phyloP scores from a whole-genome alignment of 2,888 invertebrate species.

The Drosophila mimetica region DNA sequence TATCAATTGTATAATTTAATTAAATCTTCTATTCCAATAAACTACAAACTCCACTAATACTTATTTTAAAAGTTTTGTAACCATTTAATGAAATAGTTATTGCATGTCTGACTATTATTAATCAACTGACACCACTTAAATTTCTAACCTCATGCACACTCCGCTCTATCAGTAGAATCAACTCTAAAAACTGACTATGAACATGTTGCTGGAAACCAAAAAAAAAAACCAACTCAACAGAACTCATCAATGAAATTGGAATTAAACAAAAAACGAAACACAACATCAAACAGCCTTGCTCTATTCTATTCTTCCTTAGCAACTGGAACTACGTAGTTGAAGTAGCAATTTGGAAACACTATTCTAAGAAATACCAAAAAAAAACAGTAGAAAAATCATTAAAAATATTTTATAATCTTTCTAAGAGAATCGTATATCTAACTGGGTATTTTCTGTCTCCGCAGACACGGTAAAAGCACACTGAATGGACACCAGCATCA shows the following conservation, averaged over 20 bases:
- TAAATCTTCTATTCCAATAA: not conserved
- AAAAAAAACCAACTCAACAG: slow-evolving; percentile 21
- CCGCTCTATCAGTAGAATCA: slow-evolving; percentile 52
- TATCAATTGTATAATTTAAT: not conserved
- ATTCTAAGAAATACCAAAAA: slow-evolving; percentile 18
- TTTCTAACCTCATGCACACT: slow-evolving; percentile 41
- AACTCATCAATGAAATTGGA: slow-evolving; percentile 72
- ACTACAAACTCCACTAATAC: not conserved
- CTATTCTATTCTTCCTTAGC: slow-evolving; percentile 66
- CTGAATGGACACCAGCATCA: slow-evolving; percentile 63
- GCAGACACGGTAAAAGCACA: slow-evolving; percentile 82
- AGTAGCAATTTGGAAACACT: slow-evolving; percentile 61
- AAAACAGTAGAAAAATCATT: slow-evolving; percentile 52
- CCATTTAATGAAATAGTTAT: no score
- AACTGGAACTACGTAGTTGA: slow-evolving; percentile 75
- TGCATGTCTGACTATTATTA: slow-evolving; percentile 21
- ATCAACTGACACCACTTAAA: slow-evolving; percentile 10
- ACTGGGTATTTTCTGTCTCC: slow-evolving; percentile 17
- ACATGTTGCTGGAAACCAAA: slow-evolving; percentile 77
- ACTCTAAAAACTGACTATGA: slow-evolving; percentile 80
- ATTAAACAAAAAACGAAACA: slow-evolving; percentile 46
- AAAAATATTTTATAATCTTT: not conserved
- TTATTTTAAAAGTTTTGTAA: not conserved
- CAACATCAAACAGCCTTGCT: slow-evolving; percentile 63
- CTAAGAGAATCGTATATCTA: not conserved